Conservation (phyloP, 1,140 invertebrate genomes). For the Zaprionus camerounensis region DNA sequence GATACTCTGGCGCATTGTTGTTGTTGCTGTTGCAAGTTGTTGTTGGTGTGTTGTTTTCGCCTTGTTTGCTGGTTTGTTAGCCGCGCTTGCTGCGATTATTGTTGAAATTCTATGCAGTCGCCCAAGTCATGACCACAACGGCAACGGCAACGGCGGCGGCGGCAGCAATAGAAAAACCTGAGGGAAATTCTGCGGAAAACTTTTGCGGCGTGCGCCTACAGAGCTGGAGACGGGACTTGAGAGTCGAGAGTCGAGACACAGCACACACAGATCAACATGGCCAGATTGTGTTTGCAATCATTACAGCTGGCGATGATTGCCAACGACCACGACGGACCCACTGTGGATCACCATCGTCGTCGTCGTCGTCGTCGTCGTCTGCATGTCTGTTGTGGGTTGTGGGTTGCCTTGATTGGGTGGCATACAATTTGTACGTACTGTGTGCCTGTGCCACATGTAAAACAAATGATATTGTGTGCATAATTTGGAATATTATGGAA, state of each 20-base stretch:
- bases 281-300: constrained; percentile 82
- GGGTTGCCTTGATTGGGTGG: constrained; percentile 66
- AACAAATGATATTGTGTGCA: constrained; percentile 26
- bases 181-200: constrained; percentile 75
- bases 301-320: constrained; percentile 70
- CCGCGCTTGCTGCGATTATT: constrained; percentile 75
- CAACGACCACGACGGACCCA: constrained; percentile 63
- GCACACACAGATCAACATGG: constrained; percentile 73
- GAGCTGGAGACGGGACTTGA: constrained; percentile 17
- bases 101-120: constrained; percentile 78
- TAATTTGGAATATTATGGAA: constrained; percentile 51
- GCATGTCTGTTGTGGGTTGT: constrained; percentile 26
- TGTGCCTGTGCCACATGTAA: constrained; percentile 5
- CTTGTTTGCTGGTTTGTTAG: constrained; percentile 82
- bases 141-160: constrained; percentile 6
- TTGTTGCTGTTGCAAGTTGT: constrained; percentile 46
- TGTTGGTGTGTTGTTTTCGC: constrained; percentile 73
- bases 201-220: constrained; percentile 54
- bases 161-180: constrained; percentile 56
- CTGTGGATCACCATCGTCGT: constrained; percentile 60
- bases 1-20: constrained; percentile 49
- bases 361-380: constrained; percentile 19
- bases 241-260: constrained; percentile 9
- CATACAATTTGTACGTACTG: constrained; percentile 52
- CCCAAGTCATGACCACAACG: constrained; percentile 69